Evolutionary conservation across 1,140 invertebrate genomes (phyloP).

Genomic region (Zaprionus capensis): DNA sequence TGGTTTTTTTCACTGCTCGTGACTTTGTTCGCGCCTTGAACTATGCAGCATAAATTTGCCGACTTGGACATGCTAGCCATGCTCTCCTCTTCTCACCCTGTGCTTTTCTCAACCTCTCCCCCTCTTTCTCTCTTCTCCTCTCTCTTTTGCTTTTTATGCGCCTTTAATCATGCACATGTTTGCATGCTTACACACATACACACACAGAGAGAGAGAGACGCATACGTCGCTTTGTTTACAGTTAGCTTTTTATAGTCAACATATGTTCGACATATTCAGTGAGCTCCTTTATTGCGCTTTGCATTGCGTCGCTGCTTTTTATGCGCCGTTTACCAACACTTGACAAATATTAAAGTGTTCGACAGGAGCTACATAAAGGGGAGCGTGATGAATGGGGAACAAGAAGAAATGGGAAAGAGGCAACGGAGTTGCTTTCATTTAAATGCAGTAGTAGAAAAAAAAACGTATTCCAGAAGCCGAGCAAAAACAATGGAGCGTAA

Average conservation of each 20-base stretch:
- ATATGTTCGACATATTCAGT: conserved; percentile 70
- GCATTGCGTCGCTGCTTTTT: conserved; percentile 34
- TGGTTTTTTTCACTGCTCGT: conserved; percentile 13
- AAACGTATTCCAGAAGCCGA: conserved; percentile 42
- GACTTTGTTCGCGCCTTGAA: conserved; percentile 35
- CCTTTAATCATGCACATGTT: conserved; percentile 66
- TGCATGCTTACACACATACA: conserved; percentile 40
- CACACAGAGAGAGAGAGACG: conserved; percentile 2
- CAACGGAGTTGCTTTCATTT: conserved; percentile 23
- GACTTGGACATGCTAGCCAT: conserved; percentile 6
- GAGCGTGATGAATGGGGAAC: not conserved
- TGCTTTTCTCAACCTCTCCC: not conserved
- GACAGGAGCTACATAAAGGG: not conserved
- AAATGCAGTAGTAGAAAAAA: conserved; percentile 31
- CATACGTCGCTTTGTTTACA: conserved; percentile 63
- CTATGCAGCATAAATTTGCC: conserved; percentile 46
- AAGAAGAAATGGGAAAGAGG: not conserved
- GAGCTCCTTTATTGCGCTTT: conserved; percentile 52
- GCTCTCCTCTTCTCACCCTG: not conserved
- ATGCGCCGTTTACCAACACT: conserved; percentile 61
- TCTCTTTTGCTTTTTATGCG: conserved; percentile 32
- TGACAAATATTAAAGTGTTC: conserved; percentile 44
- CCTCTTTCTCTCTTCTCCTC: not conserved
- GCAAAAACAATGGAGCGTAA: conserved; percentile 60
- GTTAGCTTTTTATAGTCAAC: conserved; percentile 69